phyloP scores from a whole-genome alignment of 2,888 invertebrate species.

The Drosophila aldrichi region DNA sequence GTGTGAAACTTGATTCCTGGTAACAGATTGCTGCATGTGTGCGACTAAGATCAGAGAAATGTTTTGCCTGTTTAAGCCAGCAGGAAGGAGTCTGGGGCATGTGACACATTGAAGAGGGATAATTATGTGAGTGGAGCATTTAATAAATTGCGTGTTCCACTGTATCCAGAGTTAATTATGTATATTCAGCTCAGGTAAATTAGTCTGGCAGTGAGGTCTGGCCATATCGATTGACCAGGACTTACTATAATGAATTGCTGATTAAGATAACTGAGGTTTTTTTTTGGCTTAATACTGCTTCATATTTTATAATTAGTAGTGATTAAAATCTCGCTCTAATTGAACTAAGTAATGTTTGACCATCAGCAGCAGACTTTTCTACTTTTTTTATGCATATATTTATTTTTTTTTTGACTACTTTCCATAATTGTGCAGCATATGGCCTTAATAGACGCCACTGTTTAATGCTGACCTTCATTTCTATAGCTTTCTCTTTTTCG shows the following conservation, averaged over 20 bases:
- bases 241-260: background rate
- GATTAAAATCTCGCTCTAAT: background rate
- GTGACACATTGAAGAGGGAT: conserved; percentile 39
- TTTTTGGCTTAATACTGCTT: no score
- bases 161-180: conserved; percentile 45
- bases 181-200: background rate
- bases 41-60: conserved; percentile 24
- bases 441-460: conserved; percentile 25
- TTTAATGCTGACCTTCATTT: conserved; percentile 62
- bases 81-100: conserved; percentile 2
- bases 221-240: conserved; percentile 26
- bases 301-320: background rate
- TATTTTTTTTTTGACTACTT: background rate
- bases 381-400: background rate
- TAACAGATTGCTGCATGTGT: conserved; percentile 19
- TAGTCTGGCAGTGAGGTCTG: background rate
- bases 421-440: conserved; percentile 32
- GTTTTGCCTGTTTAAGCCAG: conserved; percentile 18
- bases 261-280: background rate
- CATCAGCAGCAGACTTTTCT: conserved; percentile 20
- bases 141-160: conserved; percentile 41
- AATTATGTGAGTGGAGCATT: conserved; percentile 45
- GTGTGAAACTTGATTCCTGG: conserved; percentile 27
- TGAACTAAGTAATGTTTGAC: conserved; percentile 2
- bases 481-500: conserved; percentile 46